phyloP scores from a whole-genome alignment of 2,113 vertebrate genomes.

The Alethe diademata region DNA sequence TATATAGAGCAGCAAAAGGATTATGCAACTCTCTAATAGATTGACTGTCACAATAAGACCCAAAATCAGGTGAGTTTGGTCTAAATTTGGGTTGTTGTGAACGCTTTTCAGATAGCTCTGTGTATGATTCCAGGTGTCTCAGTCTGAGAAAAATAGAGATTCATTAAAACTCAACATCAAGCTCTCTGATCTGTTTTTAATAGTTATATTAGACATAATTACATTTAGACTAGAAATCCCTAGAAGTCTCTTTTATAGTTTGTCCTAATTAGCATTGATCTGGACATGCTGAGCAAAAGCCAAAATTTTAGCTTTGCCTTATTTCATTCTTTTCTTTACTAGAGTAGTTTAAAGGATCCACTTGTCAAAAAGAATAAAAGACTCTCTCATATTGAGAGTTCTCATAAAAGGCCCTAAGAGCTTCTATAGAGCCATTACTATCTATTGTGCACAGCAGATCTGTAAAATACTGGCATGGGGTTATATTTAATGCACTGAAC shows the following conservation, averaged over 20 bases:
- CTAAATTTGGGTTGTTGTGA: conserved; percentile 30
- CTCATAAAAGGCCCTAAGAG: conserved; percentile 35
- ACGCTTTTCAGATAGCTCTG: background rate
- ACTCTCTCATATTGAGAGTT: conserved; percentile 33
- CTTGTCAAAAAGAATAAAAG: conserved; percentile 56
- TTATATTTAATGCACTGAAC: conserved; percentile 9
- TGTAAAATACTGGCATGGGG: conserved; percentile 1
- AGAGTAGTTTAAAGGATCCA: conserved; percentile 42
- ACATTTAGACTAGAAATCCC: conserved; percentile 3
- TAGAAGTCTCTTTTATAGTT: background rate
- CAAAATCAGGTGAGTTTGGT: background rate
- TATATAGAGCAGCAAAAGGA: conserved; percentile 16
- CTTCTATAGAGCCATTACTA: background rate
- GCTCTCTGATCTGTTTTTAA: background rate
- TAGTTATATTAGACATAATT: conserved; percentile 9
- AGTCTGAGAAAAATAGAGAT: background rate
- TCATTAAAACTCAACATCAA: conserved; percentile 1
- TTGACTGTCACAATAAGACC: background rate
- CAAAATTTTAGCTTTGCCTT: conserved; percentile 24
- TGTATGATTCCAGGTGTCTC: background rate
- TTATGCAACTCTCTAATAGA: conserved; percentile 24
- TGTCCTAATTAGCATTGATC: conserved; percentile 32
- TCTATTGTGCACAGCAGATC: conserved; percentile 19
- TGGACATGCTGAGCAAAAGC: conserved; percentile 12
- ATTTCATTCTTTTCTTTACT: conserved; percentile 16